Percentiles rank a stretch among this genome's conserved stretches.
Evolutionary conservation across 2,113 vertebrate species (phyloP).

Genomic region (Myiopsitta monachus): DNA sequence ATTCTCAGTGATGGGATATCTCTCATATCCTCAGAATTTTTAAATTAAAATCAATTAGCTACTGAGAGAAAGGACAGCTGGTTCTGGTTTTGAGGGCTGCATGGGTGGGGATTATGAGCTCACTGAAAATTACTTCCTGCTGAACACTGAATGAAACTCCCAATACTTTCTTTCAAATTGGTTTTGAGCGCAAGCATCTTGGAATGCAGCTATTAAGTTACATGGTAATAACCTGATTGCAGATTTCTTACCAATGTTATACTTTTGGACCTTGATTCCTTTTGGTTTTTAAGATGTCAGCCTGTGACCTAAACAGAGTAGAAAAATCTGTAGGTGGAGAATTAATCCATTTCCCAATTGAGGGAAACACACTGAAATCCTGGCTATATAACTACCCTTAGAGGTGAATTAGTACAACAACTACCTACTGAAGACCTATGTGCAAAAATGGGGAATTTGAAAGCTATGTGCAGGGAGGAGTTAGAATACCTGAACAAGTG

Average conservation of each 20-base stretch:
- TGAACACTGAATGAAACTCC: background rate
- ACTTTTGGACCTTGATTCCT: background rate
- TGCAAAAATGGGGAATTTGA: conserved; percentile 23
- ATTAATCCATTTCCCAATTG: conserved; percentile 27
- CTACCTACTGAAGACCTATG: background rate
- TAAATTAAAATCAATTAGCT: background rate
- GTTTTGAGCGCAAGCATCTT: background rate
- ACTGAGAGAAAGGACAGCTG: background rate
- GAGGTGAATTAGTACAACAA: background rate
- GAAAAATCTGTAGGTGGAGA: background rate
- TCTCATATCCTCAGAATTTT: background rate
- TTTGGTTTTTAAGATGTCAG: background rate
- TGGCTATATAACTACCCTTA: background rate
- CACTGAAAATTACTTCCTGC: background rate
- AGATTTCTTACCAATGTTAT: background rate
- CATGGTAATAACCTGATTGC: background rate
- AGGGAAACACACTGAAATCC: background rate
- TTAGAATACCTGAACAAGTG: conserved; percentile 31
- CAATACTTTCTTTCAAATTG: background rate
- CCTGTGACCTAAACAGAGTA: background rate
- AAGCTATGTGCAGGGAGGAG: background rate
- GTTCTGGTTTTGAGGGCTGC: background rate
- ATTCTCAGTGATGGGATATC: background rate
- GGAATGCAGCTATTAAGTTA: background rate
- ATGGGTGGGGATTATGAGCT: background rate